These are phyloP conservation scores for Acromyrmex heyeri DNA, from an alignment of 1,140 invertebrate species.

Conservation along the genomic window DNA sequence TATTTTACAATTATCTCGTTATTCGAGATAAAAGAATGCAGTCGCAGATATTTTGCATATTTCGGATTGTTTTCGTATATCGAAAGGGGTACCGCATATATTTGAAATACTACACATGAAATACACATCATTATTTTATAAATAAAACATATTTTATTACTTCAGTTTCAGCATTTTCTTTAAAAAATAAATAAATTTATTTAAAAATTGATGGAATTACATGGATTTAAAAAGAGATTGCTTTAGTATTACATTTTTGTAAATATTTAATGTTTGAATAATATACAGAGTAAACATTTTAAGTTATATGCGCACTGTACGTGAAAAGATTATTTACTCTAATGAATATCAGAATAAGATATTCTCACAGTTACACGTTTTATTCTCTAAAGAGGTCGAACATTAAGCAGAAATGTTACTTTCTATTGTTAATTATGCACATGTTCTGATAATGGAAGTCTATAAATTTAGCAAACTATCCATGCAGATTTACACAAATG, in stretches of 20 bases:
- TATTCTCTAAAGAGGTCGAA: not conserved
- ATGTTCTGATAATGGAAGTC: slow-evolving; percentile 26
- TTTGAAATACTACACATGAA: not conserved
- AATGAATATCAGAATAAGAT: not conserved
- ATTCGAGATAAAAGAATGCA: slow-evolving; percentile 34
- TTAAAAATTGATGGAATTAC: not conserved
- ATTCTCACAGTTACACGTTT: slow-evolving; percentile 6
- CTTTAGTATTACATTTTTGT: slow-evolving; percentile 9
- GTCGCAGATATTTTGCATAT: not conserved
- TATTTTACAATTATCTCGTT: slow-evolving; percentile 58
- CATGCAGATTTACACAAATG: slow-evolving; percentile 1
- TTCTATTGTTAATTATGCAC: slow-evolving; percentile 44
- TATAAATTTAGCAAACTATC: not conserved
- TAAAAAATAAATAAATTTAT: not conserved
- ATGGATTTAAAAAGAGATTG: not conserved
- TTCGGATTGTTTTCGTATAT: not conserved
- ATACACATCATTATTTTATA: not conserved
- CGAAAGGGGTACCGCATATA: not conserved
- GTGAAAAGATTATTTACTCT: slow-evolving; percentile 14
- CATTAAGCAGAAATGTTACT: slow-evolving; percentile 27
- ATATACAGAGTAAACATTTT: not conserved
- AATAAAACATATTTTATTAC: not conserved
- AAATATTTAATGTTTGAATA: not conserved
- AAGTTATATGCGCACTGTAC: not conserved
- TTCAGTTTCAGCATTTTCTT: not conserved